A percentile compares a stretch with the other conserved stretches of the same genome.
Evolutionary conservation across 2,888 invertebrate genomes (phyloP).

Genomic region (Eilema caniola): DNA sequence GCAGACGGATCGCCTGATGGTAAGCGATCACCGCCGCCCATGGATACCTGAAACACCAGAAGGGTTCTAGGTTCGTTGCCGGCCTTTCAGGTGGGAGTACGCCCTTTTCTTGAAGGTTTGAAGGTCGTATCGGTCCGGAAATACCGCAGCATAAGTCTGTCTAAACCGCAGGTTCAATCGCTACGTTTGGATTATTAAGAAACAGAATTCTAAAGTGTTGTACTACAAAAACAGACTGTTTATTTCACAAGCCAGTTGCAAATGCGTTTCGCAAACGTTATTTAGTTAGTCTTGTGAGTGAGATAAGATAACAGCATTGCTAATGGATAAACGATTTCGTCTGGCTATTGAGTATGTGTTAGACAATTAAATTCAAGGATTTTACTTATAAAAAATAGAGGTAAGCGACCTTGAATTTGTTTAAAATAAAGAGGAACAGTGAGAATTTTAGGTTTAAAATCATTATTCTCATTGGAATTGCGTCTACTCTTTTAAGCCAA

Average conservation of each 20-base stretch:
- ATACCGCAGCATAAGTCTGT: background rate
- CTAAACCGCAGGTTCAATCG: background rate
- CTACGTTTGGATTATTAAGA: conserved; percentile 6
- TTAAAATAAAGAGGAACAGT: too few relatives aligned
- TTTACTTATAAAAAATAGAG: background rate
- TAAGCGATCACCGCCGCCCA: too few relatives aligned
- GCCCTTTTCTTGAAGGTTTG: too few relatives aligned
- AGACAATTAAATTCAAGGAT: background rate
- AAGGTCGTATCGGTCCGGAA: too few relatives aligned
- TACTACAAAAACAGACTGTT: conserved; percentile 15
- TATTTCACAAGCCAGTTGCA: conserved; percentile 24
- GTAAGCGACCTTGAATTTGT: background rate
- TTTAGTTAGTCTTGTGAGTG: conserved; percentile 22
- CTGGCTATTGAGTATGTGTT: conserved; percentile 15
- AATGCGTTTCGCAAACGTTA: conserved; percentile 25
- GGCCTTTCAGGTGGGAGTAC: too few relatives aligned
- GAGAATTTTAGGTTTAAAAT: too few relatives aligned
- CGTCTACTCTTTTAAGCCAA: too few relatives aligned
- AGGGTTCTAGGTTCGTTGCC: too few relatives aligned
- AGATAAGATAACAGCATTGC: conserved; percentile 24
- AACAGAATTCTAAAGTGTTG: conserved; percentile 16
- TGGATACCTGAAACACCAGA: too few relatives aligned
- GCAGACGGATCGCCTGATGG: too few relatives aligned
- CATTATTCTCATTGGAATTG: too few relatives aligned
- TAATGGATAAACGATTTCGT: conserved; percentile 18